Conservation (phyloP, 1,140 invertebrate species). For the Diabrotica undecimpunctata region DNA sequence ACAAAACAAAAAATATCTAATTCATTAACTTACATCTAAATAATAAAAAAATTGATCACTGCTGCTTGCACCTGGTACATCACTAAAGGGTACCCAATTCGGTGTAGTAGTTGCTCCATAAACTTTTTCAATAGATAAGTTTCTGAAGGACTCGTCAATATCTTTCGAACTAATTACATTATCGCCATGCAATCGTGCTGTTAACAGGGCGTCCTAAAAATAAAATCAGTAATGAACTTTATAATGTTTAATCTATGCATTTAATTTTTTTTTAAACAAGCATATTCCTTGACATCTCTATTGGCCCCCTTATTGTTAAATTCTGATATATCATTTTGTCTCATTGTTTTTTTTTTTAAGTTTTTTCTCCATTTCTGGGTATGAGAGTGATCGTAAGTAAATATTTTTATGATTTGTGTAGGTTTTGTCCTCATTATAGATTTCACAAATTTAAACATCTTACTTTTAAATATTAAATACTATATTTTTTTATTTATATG, state of each 20-base stretch:
- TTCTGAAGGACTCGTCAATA: slow-evolving; percentile 39
- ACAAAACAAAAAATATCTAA: slow-evolving; percentile 15
- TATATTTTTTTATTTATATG: no score
- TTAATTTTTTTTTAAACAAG: not conserved
- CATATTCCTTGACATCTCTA: no score
- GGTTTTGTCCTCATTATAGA: no score
- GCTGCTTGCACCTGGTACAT: slow-evolving; percentile 24
- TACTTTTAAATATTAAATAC: no score
- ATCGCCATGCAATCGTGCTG: slow-evolving; percentile 37
- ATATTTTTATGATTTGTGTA: no score
- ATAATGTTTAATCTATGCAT: not conserved
- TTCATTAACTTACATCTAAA: slow-evolving; percentile 34
- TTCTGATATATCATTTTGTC: no score
- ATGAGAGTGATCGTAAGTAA: no score
- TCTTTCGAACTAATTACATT: slow-evolving; percentile 36
- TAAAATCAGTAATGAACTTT: slow-evolving; percentile 2
- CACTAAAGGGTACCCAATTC: slow-evolving; percentile 36
- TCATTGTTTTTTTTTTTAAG: no score
- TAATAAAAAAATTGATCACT: slow-evolving; percentile 36
- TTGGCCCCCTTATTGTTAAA: no score
- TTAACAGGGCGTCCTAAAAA: slow-evolving; percentile 41
- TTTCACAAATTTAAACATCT: no score
- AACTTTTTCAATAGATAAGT: slow-evolving; percentile 40
- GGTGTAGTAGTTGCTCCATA: slow-evolving; percentile 39
- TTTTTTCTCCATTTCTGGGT: no score